A percentile compares a stretch with the other conserved stretches of the same genome.
These are phyloP conservation scores for Sinhomidia bicolor DNA, from an alignment of 2,888 invertebrate genomes.

Conservation along the genomic window DNA sequence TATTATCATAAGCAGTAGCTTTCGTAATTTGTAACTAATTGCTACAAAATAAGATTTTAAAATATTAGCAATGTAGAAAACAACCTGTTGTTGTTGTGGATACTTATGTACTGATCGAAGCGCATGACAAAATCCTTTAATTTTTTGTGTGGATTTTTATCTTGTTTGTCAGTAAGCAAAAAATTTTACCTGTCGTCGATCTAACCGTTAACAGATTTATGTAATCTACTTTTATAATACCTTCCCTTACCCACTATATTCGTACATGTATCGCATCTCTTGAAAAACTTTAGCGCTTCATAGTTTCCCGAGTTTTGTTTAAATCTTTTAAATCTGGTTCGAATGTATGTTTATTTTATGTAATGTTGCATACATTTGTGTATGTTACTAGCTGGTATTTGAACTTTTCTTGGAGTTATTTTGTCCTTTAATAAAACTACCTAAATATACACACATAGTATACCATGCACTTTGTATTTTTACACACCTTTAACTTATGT, in stretches of 20 bases:
- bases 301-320: no score
- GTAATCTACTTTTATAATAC: no score
- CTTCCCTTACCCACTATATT: no score
- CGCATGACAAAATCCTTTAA: background rate
- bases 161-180: no score
- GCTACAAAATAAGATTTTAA: background rate
- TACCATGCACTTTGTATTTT: conserved; percentile 1
- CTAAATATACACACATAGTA: no score
- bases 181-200: background rate
- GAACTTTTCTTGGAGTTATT: no score
- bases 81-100: background rate
- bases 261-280: background rate
- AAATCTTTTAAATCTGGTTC: no score
- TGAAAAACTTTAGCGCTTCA: no score
- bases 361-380: no score
- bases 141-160: background rate
- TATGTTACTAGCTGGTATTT: no score
- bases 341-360: no score
- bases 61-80: background rate
- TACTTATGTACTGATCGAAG: background rate
- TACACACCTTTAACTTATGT: background rate
- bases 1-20: background rate
- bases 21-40: background rate
- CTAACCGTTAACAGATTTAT: background rate
- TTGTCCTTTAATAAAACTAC: no score